Evolutionary conservation across 2,113 vertebrate species (phyloP).

Genomic region (Bagarius yarrelli): DNA sequence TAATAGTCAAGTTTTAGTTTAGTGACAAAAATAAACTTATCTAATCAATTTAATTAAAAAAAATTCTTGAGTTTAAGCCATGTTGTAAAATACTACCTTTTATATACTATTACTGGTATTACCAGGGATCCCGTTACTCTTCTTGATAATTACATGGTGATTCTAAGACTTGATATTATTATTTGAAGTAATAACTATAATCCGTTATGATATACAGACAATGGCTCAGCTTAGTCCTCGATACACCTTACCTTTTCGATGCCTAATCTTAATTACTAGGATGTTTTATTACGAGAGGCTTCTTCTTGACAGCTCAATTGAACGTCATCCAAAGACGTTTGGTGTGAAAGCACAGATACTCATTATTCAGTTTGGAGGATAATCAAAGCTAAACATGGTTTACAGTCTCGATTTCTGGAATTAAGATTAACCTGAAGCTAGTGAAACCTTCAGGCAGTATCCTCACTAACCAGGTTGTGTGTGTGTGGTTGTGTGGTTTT

Average conservation of each 20-base stretch:
- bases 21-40: no score
- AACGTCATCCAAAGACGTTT: not conserved
- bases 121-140: not conserved
- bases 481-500: slow-evolving; percentile 14
- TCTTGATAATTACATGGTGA: not conserved
- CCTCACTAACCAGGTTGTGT: slow-evolving; percentile 26
- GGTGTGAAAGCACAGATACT: not conserved
- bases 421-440: not conserved
- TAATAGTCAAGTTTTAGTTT: no score
- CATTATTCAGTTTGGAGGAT: slow-evolving; percentile 3
- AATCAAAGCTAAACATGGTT: not conserved
- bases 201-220: slow-evolving; percentile 12
- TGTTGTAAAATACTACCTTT: no score
- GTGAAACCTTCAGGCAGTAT: not conserved
- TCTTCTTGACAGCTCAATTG: slow-evolving; percentile 4
- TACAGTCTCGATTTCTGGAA: not conserved
- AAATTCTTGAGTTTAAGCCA: no score
- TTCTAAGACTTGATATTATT: slow-evolving; percentile 16
- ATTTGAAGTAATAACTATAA: slow-evolving; percentile 15
- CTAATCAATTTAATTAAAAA: no score
- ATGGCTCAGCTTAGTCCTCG: not conserved
- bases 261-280: slow-evolving; percentile 22
- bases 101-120: no score
- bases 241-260: not conserved
- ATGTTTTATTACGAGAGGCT: slow-evolving; percentile 2